Conservation (phyloP, 2,888 invertebrate species). For the Nephrocerus scutellatus region DNA sequence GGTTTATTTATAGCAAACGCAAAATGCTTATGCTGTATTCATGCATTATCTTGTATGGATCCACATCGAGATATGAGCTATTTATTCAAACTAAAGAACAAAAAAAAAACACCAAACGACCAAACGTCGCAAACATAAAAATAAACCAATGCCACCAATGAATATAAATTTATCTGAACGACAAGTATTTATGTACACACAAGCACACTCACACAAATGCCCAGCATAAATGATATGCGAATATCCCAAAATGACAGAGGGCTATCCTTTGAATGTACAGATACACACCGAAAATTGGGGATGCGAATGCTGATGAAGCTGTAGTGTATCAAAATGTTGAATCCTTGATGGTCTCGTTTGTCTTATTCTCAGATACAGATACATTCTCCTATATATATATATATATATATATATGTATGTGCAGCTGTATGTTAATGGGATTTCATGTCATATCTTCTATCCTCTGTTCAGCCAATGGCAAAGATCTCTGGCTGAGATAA, state of each 20-base stretch:
- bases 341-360: slow-evolving; percentile 1
- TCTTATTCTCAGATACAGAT: not conserved
- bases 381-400: slow-evolving; percentile 10
- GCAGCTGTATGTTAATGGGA: too few species aligned
- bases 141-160: slow-evolving; percentile 9
- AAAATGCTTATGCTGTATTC: too few species aligned
- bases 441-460: too few species aligned
- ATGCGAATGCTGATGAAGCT: too few species aligned
- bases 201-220: too few species aligned
- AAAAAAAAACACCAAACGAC: slow-evolving; percentile 2
- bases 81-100: too few species aligned
- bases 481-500: slow-evolving; percentile 33
- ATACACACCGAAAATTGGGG: slow-evolving; percentile 4
- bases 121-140: slow-evolving; percentile 2
- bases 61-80: too few species aligned
- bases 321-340: too few species aligned
- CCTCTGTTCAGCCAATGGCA: slow-evolving; percentile 32
- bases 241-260: slow-evolving; percentile 24
- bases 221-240: slow-evolving; percentile 19
- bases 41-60: too few species aligned
- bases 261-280: slow-evolving; percentile 2
- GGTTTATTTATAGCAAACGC: too few species aligned
- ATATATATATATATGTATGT: slow-evolving; percentile 7
- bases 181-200: too few species aligned
- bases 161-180: too few species aligned